phyloP scores from a whole-genome alignment of 2,113 vertebrate species.

The Puntigrus tetrazona region DNA sequence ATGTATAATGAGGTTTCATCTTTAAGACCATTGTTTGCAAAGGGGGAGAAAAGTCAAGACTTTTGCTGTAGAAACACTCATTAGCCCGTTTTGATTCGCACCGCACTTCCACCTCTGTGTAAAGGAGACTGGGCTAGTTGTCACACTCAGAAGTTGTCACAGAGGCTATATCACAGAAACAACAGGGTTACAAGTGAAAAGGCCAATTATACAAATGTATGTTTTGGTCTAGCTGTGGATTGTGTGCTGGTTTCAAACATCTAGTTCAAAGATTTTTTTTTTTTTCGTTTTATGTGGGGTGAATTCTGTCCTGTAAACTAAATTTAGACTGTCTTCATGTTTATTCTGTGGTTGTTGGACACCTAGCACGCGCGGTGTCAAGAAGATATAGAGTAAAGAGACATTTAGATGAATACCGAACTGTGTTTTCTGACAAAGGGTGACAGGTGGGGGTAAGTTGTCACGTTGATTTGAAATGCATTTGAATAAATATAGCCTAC shows the following conservation, averaged over 20 bases:
- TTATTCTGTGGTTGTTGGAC: not conserved
- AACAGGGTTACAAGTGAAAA: not conserved
- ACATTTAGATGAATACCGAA: not conserved
- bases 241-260: constrained; percentile 5
- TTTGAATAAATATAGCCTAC: not conserved
- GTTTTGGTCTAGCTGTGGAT: not conserved
- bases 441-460: not conserved
- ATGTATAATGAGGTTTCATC: constrained; percentile 54
- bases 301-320: not conserved
- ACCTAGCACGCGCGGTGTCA: not conserved
- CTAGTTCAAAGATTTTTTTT: not conserved
- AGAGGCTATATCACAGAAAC: not conserved
- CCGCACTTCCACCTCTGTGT: not conserved
- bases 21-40: constrained; percentile 53
- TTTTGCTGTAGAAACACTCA: constrained; percentile 11
- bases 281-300: not conserved
- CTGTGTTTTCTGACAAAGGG: not conserved
- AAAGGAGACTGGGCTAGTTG: not conserved
- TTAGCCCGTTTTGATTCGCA: constrained; percentile 23
- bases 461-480: not conserved
- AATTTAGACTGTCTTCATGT: not conserved
- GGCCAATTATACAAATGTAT: not conserved
- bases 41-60: not conserved
- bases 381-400: not conserved
- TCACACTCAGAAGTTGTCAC: constrained; percentile 16